Conservation (phyloP, 2,113 vertebrate genomes). For the Poeciliopsis retropinna region DNA sequence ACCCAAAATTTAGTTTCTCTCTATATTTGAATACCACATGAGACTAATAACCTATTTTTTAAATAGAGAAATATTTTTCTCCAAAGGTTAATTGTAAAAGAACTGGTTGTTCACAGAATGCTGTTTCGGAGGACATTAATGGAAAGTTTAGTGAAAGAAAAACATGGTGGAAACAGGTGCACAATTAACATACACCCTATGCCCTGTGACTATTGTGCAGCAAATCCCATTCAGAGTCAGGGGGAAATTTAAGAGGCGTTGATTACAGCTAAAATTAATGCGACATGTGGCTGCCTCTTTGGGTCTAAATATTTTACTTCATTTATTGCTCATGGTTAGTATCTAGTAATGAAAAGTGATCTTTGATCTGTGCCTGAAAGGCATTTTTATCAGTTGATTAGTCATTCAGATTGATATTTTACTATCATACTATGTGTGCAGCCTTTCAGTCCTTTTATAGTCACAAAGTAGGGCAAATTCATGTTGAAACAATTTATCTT, state of each 20-base stretch:
- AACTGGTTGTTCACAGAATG: background rate
- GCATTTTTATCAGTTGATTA: conserved; percentile 21
- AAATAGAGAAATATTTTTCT: background rate
- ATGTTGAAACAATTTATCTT: no score
- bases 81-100: background rate
- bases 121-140: background rate
- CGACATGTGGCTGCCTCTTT: background rate
- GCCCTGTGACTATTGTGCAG: background rate
- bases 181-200: no score
- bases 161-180: no score
- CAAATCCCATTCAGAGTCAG: background rate
- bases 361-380: conserved; percentile 29
- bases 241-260: background rate
- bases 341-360: conserved; percentile 6
- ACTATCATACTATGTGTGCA: fast-evolving
- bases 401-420: conserved; percentile 13
- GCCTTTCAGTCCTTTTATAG: background rate
- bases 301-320: background rate
- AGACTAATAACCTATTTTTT: background rate
- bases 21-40: background rate
- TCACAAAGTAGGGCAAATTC: background rate
- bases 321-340: background rate
- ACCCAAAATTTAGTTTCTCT: background rate
- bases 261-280: no score
- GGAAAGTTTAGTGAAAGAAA: background rate